Conservation (phyloP, 2,888 invertebrate species). For the Siphonodentalium dalli region DNA sequence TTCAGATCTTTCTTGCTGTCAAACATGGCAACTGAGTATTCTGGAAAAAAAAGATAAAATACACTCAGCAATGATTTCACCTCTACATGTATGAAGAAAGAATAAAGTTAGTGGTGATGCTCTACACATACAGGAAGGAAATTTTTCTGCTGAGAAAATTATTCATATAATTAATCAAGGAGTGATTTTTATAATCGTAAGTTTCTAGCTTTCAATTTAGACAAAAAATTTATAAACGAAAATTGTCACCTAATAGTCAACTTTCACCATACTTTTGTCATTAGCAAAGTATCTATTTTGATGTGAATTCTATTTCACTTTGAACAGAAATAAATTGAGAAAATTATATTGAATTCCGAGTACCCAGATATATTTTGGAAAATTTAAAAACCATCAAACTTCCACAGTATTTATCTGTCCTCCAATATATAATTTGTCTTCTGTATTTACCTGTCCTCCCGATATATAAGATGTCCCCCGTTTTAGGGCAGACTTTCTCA, state of each 20-base stretch:
- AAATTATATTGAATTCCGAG: too few relatives aligned
- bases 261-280: neutral
- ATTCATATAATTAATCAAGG: too few relatives aligned
- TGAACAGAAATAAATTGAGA: too few relatives aligned
- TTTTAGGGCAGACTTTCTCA: slow-evolving; percentile 76
- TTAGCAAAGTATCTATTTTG: too few relatives aligned
- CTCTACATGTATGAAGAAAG: neutral
- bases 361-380: too few relatives aligned
- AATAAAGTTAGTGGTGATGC: too few relatives aligned
- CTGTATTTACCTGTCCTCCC: slow-evolving; percentile 76
- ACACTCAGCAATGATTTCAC: neutral
- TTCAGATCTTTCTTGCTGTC: slow-evolving; percentile 78
- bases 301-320: too few relatives aligned
- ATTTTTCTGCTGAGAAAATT: too few relatives aligned
- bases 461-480: slow-evolving; percentile 77
- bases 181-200: too few relatives aligned
- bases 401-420: neutral
- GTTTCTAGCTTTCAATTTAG: too few relatives aligned
- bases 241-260: neutral
- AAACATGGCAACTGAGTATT: slow-evolving; percentile 94
- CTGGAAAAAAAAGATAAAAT: slow-evolving; percentile 36
- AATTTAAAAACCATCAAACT: neutral
- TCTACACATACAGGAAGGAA: too few relatives aligned
- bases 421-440: neutral
- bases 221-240: too few relatives aligned